Conservation (phyloP, 2,113 vertebrate species). For the Platanista minor region DNA sequence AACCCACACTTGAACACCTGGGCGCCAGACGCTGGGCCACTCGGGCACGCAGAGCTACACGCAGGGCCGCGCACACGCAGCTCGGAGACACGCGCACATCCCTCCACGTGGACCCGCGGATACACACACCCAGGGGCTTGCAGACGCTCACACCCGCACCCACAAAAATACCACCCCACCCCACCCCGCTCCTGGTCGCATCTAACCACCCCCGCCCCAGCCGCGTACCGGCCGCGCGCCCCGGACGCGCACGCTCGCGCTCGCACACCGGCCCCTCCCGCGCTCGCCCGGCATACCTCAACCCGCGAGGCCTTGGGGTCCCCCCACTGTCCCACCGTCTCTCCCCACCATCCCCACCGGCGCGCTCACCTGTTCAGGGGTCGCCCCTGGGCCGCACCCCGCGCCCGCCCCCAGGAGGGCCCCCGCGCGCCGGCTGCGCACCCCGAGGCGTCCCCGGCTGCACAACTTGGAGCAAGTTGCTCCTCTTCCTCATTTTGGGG, state of each 20-base stretch:
- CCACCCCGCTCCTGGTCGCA: not conserved
- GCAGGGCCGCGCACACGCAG: not conserved
- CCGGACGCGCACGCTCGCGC: not conserved
- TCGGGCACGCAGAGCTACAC: not conserved
- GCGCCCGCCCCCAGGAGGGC: slow-evolving; percentile 16
- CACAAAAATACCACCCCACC: not conserved
- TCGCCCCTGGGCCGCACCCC: not conserved
- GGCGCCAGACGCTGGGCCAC: not conserved
- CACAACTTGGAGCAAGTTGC: slow-evolving; percentile 67
- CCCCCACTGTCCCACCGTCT: not conserved
- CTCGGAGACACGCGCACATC: not conserved
- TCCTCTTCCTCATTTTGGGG: slow-evolving; percentile 72
- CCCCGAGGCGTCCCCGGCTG: slow-evolving; percentile 36
- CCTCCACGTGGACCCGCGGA: slow-evolving; percentile 44
- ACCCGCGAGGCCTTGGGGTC: not conserved
- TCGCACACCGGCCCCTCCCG: not conserved
- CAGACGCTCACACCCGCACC: not conserved
- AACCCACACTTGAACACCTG: slow-evolving; percentile 20
- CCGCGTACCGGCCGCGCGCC: not conserved
- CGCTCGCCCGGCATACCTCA: not conserved
- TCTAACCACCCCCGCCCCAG: not conserved
- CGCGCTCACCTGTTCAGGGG: slow-evolving; percentile 58
- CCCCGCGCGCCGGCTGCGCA: slow-evolving; percentile 18
- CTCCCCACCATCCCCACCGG: not conserved
- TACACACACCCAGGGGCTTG: not conserved